These are phyloP conservation scores for Carapus acus DNA, from an alignment of 2,797 vertebrate genomes.

Conservation along the genomic window DNA sequence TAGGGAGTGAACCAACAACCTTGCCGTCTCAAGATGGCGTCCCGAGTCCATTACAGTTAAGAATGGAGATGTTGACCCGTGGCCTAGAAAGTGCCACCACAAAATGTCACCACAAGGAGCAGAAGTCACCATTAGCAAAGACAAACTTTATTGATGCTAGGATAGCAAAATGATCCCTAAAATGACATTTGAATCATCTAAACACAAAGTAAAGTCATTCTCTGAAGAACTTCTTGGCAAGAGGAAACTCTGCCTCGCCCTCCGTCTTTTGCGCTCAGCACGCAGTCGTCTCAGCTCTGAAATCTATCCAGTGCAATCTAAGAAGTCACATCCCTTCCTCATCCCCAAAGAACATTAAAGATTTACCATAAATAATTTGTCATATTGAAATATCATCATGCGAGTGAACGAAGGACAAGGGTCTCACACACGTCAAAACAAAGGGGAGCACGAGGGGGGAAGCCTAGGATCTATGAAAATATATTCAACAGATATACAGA, in stretches of 20 bases:
- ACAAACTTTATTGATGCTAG: slow-evolving; percentile 72
- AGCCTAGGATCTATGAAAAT: slow-evolving; percentile 73
- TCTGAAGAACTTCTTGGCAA: slow-evolving; percentile 41
- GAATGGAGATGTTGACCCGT: too few relatives aligned
- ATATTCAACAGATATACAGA: slow-evolving; percentile 73
- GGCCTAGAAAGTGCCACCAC: not conserved
- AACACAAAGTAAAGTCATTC: slow-evolving; percentile 64
- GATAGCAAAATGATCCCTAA: slow-evolving; percentile 69
- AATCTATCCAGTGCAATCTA: slow-evolving; percentile 59
- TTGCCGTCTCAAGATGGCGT: too few relatives aligned
- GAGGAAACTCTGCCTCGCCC: slow-evolving; percentile 40
- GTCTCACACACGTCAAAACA: slow-evolving; percentile 61
- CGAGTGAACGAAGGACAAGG: slow-evolving; percentile 62
- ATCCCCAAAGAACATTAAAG: slow-evolving; percentile 46
- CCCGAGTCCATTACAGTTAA: too few relatives aligned
- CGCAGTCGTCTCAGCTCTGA: slow-evolving; percentile 57
- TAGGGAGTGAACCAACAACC: too few relatives aligned
- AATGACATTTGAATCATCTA: slow-evolving; percentile 67
- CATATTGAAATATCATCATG: slow-evolving; percentile 68
- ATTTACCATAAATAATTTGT: slow-evolving; percentile 64
- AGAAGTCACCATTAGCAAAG: slow-evolving; percentile 64
- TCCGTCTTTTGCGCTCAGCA: slow-evolving; percentile 39
- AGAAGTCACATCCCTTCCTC: slow-evolving; percentile 22
- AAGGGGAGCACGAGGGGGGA: slow-evolving; percentile 46
- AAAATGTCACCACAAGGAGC: not conserved